Evolutionary conservation across 1,140 invertebrate species (phyloP).

Genomic region (Aphaenogaster ashmeadi): DNA sequence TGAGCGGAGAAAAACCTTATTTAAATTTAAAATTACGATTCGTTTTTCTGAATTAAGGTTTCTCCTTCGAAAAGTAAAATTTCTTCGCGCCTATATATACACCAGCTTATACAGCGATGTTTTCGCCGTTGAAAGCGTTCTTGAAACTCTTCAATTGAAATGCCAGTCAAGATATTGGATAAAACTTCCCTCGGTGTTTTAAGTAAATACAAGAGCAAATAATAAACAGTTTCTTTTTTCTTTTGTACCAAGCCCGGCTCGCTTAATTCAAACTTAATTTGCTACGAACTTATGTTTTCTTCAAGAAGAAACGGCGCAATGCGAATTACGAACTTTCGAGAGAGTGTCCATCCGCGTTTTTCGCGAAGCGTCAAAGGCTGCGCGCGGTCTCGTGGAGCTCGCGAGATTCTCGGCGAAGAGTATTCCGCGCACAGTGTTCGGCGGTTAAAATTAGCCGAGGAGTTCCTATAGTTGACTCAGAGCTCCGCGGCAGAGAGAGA

Average conservation of each 20-base stretch:
- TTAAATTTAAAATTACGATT: constrained; percentile 24
- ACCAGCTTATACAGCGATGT: background rate
- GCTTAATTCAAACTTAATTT: constrained; percentile 34
- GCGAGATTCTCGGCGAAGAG: constrained; percentile 40
- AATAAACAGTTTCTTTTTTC: background rate
- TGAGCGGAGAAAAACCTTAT: background rate
- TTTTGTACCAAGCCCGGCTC: background rate
- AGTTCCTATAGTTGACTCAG: constrained; percentile 73
- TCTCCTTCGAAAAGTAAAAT: background rate
- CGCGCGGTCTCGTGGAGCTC: constrained; percentile 18
- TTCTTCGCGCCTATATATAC: background rate
- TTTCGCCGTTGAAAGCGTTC: background rate
- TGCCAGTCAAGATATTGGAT: background rate
- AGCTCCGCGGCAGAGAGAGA: constrained; percentile 48
- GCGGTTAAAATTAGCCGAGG: constrained; percentile 74
- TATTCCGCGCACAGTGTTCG: constrained; percentile 59
- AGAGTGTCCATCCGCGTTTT: constrained; percentile 58
- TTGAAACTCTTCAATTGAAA: constrained; percentile 35
- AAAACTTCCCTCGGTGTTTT: constrained; percentile 5
- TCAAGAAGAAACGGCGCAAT: background rate
- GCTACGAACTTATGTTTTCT: background rate
- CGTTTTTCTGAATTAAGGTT: background rate
- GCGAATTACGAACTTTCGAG: background rate
- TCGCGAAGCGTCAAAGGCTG: constrained; percentile 62
- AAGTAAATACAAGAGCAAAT: constrained; percentile 8